Conservation (phyloP, 2,888 invertebrate genomes). For the Caenorhabditis sp. region DNA sequence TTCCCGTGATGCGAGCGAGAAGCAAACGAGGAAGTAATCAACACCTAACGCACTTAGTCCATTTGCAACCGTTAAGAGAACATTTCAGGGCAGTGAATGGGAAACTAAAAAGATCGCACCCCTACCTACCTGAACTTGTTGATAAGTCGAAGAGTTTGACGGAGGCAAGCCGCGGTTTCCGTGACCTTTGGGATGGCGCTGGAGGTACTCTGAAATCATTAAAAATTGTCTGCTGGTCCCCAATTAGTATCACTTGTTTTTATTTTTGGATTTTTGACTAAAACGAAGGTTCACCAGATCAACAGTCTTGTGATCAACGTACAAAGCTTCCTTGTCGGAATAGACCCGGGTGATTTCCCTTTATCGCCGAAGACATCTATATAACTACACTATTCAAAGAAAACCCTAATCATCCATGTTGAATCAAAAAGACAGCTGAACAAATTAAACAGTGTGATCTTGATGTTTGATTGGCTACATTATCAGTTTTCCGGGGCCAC, state of each 20-base stretch:
- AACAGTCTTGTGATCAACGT: no score
- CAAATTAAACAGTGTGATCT: background rate
- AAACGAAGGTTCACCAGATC: no score
- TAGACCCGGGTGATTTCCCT: no score
- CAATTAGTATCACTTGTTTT: background rate
- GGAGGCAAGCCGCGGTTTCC: constrained; percentile 36
- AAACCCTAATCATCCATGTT: no score
- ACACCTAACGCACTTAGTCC: no score
- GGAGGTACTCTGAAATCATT: constrained; percentile 41
- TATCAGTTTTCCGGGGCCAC: no score
- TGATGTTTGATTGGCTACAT: background rate
- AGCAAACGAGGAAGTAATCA: constrained; percentile 35
- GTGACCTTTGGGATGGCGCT: constrained; percentile 22
- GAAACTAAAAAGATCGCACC: background rate
- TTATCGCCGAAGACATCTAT: no score
- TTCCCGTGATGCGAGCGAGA: constrained; percentile 2
- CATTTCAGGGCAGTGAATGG: no score
- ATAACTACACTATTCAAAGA: no score
- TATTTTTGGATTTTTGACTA: background rate
- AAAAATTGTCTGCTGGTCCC: background rate
- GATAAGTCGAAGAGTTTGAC: constrained; percentile 43
- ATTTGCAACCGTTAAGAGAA: constrained; percentile 1
- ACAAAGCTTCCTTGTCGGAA: no score
- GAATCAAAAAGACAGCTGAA: no score
- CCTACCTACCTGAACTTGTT: constrained; percentile 36